Evolutionary conservation across 2,888 invertebrate species (phyloP).

Genomic region (Parochlus steinenii): DNA sequence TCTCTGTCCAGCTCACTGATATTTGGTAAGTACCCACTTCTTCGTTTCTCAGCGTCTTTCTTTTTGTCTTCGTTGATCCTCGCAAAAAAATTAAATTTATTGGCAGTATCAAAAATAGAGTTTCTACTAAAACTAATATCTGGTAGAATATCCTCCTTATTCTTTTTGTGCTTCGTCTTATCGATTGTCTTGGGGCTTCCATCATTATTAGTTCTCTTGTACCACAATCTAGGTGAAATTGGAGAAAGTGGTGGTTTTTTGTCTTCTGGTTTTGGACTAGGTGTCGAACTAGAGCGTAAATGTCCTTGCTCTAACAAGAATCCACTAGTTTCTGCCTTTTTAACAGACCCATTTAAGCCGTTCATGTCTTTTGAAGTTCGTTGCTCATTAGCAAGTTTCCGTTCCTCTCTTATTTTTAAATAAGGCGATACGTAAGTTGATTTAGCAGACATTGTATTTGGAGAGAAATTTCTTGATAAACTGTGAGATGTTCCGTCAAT

Average conservation of each 20-base stretch:
- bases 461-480: background rate
- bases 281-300: conserved; percentile 15
- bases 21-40: conserved; percentile 45
- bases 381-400: conserved; percentile 15
- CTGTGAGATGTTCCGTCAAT: conserved; percentile 11
- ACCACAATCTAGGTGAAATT: conserved; percentile 45
- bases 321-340: conserved; percentile 17
- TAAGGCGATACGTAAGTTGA: conserved; percentile 9
- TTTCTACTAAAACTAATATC: conserved; percentile 39
- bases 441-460: conserved; percentile 3
- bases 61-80: conserved; percentile 16
- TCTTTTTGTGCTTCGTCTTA: conserved; percentile 26
- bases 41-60: conserved; percentile 32
- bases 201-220: conserved; percentile 35
- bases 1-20: conserved; percentile 67
- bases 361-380: conserved; percentile 20
- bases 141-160: conserved; percentile 25
- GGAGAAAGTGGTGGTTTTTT: conserved; percentile 24
- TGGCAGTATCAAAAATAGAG: conserved; percentile 29
- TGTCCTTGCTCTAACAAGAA: conserved; percentile 22
- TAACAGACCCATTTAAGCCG: conserved; percentile 13
- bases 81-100: conserved; percentile 16
- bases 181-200: conserved; percentile 18
- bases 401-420: conserved; percentile 10
- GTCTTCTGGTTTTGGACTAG: conserved; percentile 14